A percentile compares a stretch with the other conserved stretches of the same genome.
These are phyloP conservation scores for Meteorus cinctellus DNA, from an alignment of 2,888 invertebrate species.

Conservation along the genomic window DNA sequence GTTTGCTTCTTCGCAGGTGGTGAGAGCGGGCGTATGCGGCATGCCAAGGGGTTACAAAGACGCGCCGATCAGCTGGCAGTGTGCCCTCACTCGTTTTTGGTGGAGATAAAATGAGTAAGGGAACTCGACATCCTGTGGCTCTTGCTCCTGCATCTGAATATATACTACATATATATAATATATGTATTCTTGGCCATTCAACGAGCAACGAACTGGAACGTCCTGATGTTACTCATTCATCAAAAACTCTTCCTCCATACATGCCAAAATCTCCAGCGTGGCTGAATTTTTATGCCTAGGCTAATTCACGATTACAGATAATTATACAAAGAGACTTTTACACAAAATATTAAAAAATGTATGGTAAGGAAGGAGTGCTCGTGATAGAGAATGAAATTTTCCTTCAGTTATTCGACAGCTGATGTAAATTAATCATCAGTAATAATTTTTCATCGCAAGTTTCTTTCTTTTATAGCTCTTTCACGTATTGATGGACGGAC, in stretches of 20 bases:
- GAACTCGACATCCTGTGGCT: conserved; percentile 35
- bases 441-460: conserved; percentile 35
- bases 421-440: conserved; percentile 26
- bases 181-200: conserved; percentile 10
- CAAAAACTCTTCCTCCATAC: conserved; percentile 1
- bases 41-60: conserved; percentile 60
- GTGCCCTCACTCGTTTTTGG: conserved; percentile 28
- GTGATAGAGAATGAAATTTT: neutral
- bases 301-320: too few species aligned
- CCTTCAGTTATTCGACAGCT: neutral
- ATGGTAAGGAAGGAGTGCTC: too few species aligned
- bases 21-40: conserved; percentile 54
- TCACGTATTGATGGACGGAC: neutral
- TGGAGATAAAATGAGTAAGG: conserved; percentile 37
- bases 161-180: neutral
- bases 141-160: conserved; percentile 21
- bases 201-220: neutral
- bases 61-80: conserved; percentile 62
- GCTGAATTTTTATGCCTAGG: too few species aligned
- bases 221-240: conserved; percentile 7
- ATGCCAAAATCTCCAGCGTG: neutral
- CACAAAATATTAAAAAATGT: too few species aligned
- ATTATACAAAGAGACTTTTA: too few species aligned
- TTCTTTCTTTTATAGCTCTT: neutral
- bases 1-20: conserved; percentile 48